Evolutionary conservation across 2,888 invertebrate species (phyloP).

Genomic region (Autographa pulchrina): DNA sequence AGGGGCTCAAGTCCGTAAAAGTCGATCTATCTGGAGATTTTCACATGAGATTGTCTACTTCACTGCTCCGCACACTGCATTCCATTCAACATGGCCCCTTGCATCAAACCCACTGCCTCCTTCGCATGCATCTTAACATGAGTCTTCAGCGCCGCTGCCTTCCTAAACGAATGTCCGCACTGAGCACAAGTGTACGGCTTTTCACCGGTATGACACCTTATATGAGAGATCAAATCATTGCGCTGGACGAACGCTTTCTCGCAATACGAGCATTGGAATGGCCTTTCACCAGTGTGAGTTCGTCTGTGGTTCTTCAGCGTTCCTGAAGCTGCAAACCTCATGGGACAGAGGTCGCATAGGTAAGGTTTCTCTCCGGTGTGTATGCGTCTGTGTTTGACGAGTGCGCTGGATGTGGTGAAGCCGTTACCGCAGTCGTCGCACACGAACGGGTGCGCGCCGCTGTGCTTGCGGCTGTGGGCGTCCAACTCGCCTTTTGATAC

Average conservation of each 20-base stretch:
- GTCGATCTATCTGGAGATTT: neutral
- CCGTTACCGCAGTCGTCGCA: constrained; percentile 88
- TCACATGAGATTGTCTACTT: neutral
- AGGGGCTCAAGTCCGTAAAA: neutral
- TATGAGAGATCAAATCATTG: constrained; percentile 88
- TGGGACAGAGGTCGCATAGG: constrained; percentile 89
- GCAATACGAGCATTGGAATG: constrained; percentile 88
- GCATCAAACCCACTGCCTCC: constrained; percentile 35
- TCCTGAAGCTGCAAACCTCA: constrained; percentile 88
- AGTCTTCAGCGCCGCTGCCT: constrained; percentile 84
- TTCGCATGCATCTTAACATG: constrained; percentile 84
- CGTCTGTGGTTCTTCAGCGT: constrained; percentile 89
- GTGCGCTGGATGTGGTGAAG: constrained; percentile 90
- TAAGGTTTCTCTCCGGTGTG: constrained; percentile 90
- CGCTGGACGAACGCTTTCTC: constrained; percentile 89
- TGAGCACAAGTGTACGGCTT: constrained; percentile 81
- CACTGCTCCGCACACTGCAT: constrained; percentile 51
- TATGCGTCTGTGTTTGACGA: constrained; percentile 89
- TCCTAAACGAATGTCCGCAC: constrained; percentile 88
- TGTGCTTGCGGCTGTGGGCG: constrained; percentile 89
- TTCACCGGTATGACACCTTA: constrained; percentile 88
- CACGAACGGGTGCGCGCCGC: constrained; percentile 90
- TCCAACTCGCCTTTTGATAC: constrained; percentile 88
- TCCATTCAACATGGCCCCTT: constrained; percentile 45
- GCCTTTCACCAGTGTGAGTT: constrained; percentile 90